Percentiles rank a stretch among this genome's conserved stretches.
Conservation (phyloP, 2,797 vertebrate genomes). For the Acipenser transmontanus region DNA sequence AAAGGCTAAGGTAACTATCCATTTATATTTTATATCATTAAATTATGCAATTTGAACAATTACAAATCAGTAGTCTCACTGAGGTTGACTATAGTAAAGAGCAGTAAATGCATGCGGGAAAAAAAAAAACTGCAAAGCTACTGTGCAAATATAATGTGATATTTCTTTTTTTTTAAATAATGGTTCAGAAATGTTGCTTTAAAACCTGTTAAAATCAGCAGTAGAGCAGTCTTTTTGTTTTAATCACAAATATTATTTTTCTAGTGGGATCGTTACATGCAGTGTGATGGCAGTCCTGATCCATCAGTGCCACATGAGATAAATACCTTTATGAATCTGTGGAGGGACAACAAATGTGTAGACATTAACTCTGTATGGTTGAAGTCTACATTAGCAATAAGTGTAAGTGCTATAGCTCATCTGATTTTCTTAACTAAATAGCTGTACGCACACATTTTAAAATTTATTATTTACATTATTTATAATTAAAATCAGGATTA, state of each 20-base stretch:
- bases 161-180: too few species aligned
- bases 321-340: slow-evolving; percentile 79
- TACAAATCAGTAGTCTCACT: too few species aligned
- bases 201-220: too few species aligned
- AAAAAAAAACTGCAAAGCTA: too few species aligned
- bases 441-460: too few species aligned
- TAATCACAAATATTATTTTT: slow-evolving; percentile 13
- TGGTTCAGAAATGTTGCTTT: too few species aligned
- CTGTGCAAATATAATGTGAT: too few species aligned
- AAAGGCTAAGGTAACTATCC: slow-evolving; percentile 52
- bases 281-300: slow-evolving; percentile 74
- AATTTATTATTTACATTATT: too few species aligned
- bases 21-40: too few species aligned
- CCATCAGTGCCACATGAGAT: slow-evolving; percentile 67
- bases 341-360: slow-evolving; percentile 65
- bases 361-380: slow-evolving; percentile 54
- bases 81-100: too few species aligned
- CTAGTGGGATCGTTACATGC: slow-evolving; percentile 81
- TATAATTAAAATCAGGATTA: neutral
- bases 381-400: slow-evolving; percentile 63
- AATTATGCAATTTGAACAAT: too few species aligned
- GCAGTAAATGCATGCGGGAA: too few species aligned
- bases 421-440: neutral
- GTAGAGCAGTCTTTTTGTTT: neutral
- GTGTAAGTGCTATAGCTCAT: slow-evolving; percentile 48